Conservation (phyloP, 2,888 invertebrate species). For the Lutraria lutraria region DNA sequence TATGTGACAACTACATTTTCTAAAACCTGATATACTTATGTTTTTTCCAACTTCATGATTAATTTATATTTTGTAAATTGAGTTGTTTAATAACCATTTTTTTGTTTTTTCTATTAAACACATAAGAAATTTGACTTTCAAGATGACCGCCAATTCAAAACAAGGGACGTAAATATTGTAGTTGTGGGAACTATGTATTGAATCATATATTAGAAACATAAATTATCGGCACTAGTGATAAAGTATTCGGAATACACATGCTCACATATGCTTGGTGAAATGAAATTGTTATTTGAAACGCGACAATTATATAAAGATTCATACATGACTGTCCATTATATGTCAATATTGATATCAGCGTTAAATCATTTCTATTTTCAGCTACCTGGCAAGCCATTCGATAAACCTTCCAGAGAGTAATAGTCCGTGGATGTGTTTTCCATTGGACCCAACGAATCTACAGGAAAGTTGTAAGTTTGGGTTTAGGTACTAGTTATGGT, state of each 20-base stretch:
- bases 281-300: not conserved
- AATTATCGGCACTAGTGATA: not conserved
- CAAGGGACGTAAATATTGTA: too few species aligned
- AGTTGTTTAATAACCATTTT: too few species aligned
- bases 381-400: constrained; percentile 32
- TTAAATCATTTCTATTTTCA: constrained; percentile 20
- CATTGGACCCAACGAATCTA: constrained; percentile 57
- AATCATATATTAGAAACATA: not conserved
- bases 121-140: too few species aligned
- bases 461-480: constrained; percentile 37
- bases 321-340: not conserved
- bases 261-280: not conserved
- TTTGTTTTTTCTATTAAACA: too few species aligned
- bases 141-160: too few species aligned
- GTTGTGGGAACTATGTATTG: too few species aligned
- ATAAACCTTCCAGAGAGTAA: constrained; percentile 32
- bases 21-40: too few species aligned
- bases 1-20: too few species aligned
- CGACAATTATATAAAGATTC: too few species aligned
- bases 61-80: too few species aligned
- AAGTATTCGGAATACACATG: not conserved
- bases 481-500: constrained; percentile 45
- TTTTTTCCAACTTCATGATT: too few species aligned
- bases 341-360: not conserved
- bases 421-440: constrained; percentile 56